These are phyloP conservation scores for Embiotoca jacksoni DNA, from an alignment of 2,113 vertebrate species.

Conservation along the genomic window DNA sequence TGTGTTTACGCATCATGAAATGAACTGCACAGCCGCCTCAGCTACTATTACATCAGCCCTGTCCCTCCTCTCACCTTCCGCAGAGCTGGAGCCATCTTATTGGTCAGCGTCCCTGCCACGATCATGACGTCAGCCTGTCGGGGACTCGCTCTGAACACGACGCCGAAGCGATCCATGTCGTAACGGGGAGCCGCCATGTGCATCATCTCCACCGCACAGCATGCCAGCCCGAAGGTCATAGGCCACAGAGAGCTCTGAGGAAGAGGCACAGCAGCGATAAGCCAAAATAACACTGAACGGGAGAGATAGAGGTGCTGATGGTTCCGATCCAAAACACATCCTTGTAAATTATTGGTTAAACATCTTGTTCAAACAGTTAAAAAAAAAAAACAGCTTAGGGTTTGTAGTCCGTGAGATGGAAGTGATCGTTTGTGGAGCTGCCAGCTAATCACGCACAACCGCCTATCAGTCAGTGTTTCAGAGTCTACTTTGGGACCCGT, in stretches of 20 bases:
- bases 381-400: background rate
- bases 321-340: background rate
- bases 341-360: background rate
- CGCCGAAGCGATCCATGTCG: constrained; percentile 97
- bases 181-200: constrained; percentile 97
- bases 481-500: background rate
- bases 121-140: constrained; percentile 97
- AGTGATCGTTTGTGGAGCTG: background rate
- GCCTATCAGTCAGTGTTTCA: background rate
- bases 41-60: background rate
- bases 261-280: background rate
- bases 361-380: background rate
- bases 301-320: background rate
- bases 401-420: background rate
- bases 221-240: constrained; percentile 96
- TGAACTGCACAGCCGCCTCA: background rate
- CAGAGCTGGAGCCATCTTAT: constrained; percentile 97
- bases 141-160: constrained; percentile 95
- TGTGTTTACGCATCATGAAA: background rate
- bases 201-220: constrained; percentile 99
- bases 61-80: constrained; percentile 87
- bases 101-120: constrained; percentile 94
- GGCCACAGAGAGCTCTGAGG: constrained; percentile 96
- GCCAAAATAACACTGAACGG: background rate
- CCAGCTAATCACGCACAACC: too few relatives aligned